Percentiles rank a stretch among this genome's conserved stretches.
Evolutionary conservation across 2,888 invertebrate species (phyloP).

Genomic region (Margaritifera margaritifera): DNA sequence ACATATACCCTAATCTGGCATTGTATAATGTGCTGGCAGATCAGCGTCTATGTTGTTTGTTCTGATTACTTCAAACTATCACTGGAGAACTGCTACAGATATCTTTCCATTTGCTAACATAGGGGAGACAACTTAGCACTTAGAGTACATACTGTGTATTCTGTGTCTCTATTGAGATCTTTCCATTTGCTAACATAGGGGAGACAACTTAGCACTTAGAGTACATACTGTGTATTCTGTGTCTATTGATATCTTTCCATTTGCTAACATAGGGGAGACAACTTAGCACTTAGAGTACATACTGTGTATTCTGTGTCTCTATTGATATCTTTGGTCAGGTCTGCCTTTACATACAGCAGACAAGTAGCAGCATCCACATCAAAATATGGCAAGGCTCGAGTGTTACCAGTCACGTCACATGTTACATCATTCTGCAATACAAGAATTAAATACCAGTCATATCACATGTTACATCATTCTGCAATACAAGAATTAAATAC

Average conservation of each 20-base stretch:
- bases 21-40: too few relatives aligned
- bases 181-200: background rate
- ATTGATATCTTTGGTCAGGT: constrained; percentile 31
- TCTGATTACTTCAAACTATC: too few relatives aligned
- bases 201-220: too few relatives aligned
- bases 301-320: constrained; percentile 51
- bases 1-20: too few relatives aligned
- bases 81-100: background rate
- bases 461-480: constrained; percentile 49
- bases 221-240: too few relatives aligned
- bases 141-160: too few relatives aligned
- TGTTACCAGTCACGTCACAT: constrained; percentile 40
- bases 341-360: constrained; percentile 35
- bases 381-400: constrained; percentile 37
- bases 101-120: background rate
- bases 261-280: background rate
- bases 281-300: constrained; percentile 22
- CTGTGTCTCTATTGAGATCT: background rate
- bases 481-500: constrained; percentile 25
- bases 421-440: constrained; percentile 45
- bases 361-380: constrained; percentile 45
- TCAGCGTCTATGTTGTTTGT: too few relatives aligned
- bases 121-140: too few relatives aligned
- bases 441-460: constrained; percentile 29
- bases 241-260: background rate